phyloP scores from a whole-genome alignment of 2,797 vertebrate species.

The Crenichthys baileyi region DNA sequence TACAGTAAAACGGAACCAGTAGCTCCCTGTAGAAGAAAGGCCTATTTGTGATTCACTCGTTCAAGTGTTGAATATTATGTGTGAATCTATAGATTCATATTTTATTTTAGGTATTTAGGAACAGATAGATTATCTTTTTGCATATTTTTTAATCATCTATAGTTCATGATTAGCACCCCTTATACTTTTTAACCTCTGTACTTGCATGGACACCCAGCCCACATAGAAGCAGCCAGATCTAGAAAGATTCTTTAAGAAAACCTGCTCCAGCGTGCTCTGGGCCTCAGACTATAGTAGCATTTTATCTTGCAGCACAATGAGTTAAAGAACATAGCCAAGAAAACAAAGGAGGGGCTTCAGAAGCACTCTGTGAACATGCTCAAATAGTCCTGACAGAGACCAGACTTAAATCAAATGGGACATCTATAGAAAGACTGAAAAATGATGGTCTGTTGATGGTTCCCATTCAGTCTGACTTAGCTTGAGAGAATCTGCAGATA shows the following conservation, averaged over 20 bases:
- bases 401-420: background rate
- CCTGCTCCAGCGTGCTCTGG: background rate
- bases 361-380: background rate
- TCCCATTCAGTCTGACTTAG: background rate
- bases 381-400: background rate
- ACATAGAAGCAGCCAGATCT: background rate
- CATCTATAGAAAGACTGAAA: background rate
- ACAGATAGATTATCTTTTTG: background rate
- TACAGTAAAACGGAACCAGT: conserved; percentile 29
- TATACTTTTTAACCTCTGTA: background rate
- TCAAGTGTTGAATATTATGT: background rate
- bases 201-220: background rate
- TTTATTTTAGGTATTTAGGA: background rate
- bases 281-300: background rate
- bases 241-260: background rate
- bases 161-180: background rate
- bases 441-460: background rate
- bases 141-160: background rate
- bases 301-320: background rate
- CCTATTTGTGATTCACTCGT: background rate
- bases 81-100: background rate
- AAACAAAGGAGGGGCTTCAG: background rate
- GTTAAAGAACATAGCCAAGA: background rate
- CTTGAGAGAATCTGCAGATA: background rate
- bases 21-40: background rate